Evolutionary conservation across 2,113 vertebrate genomes (phyloP).

Genomic region (Butastur rufipennis): DNA sequence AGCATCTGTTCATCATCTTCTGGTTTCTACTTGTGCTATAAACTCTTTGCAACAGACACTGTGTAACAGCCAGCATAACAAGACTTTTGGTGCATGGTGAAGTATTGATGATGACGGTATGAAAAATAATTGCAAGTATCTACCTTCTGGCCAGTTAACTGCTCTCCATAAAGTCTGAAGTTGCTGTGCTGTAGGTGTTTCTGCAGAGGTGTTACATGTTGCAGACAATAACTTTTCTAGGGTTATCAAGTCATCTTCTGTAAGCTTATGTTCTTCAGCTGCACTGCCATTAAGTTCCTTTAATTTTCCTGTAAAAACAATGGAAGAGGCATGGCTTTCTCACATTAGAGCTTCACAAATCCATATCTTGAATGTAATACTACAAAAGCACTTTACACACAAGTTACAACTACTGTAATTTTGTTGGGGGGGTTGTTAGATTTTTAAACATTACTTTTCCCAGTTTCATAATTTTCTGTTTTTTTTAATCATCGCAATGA

Average conservation of each 20-base stretch:
- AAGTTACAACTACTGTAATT: background rate
- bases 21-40: background rate
- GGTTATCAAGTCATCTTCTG: constrained; percentile 75
- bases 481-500: background rate
- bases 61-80: background rate
- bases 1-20: background rate
- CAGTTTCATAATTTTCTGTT: background rate
- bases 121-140: background rate
- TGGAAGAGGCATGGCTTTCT: background rate
- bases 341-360: background rate
- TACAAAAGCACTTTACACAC: background rate
- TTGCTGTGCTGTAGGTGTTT: constrained; percentile 82
- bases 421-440: fast-evolving
- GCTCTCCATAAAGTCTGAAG: constrained; percentile 89
- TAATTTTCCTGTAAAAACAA: constrained; percentile 81
- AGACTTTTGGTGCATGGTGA: background rate
- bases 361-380: background rate
- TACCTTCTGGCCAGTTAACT: constrained; percentile 92
- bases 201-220: constrained; percentile 72
- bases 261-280: constrained; percentile 75
- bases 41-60: background rate
- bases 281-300: constrained; percentile 83
- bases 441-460: background rate
- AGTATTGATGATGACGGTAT: fast-evolving
- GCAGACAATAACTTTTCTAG: constrained; percentile 82